Base-by-base conservation (phyloP, 2,113 vertebrate species). In the Electrona antarctica region DNA sequence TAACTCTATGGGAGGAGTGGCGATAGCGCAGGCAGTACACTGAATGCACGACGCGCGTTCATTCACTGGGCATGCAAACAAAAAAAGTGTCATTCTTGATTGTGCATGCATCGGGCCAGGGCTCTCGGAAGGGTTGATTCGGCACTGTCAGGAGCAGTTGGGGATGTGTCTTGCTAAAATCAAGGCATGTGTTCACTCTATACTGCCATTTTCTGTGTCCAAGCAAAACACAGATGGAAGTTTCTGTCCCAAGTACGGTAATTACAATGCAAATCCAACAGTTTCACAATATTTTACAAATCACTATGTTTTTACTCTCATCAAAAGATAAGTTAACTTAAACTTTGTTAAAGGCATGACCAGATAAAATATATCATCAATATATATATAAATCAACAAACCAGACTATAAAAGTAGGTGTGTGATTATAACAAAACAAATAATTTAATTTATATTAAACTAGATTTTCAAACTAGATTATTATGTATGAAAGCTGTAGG, bases 191-290 rank as follows among this genome's bases (percentile, higher is more conserved):
- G 54, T 73, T 70, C 29, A 1, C 47, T 14, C 57, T 51, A 60
- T 3, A 56, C 54, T 68, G n/a, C 45, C 28, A 8, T 79, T 52
- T 69, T 59, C 59, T 63, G n/a, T 58, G 61, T 33, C 47, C 71
- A 78, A 79, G 74, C 58, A 82, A 58, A 78, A 59, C n/a, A 56
- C 51, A 65, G 15, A 66, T 41, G 12, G 7, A 64, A 21, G 0
- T 54, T 58, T 2, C 0, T 1, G 15, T 69, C 6, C 9, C 21
- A 0, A 10, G 7, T 7, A 46, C 21, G 28, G 21, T 21, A 21
- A 21, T 13, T 21, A 2, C 10, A 71, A n/a, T 48, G 14, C 12
- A 3, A 1, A 3, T 71, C 7, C 1, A 49, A 52, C 21, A 14
- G 66, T 8, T 11, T 55, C 8, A 48, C 15, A 0, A 15, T 1